Percentiles rank a stretch among this genome's conserved stretches.
phyloP scores from a whole-genome alignment of 2,888 invertebrate species.

The Cenopis cana region DNA sequence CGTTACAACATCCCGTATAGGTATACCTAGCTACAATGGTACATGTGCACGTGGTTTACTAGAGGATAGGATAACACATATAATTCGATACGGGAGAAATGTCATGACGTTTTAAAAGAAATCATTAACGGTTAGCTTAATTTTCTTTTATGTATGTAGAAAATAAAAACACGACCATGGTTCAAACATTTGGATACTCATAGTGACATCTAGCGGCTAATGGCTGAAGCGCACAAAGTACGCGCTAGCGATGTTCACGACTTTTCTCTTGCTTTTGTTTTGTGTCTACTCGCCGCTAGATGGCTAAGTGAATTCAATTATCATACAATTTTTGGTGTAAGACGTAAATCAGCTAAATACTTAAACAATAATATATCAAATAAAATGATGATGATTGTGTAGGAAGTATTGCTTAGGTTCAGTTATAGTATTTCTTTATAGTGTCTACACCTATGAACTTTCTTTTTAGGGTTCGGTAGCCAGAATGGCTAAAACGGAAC shows the following conservation, averaged over 20 bases:
- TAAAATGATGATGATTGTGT: no score
- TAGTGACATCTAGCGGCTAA: constrained; percentile 61
- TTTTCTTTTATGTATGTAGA: neutral
- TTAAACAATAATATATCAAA: no score
- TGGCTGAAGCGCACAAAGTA: constrained; percentile 45
- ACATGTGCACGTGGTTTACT: no score
- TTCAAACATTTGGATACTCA: constrained; percentile 26
- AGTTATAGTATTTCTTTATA: no score
- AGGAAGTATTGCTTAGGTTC: no score
- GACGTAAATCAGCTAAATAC: neutral
- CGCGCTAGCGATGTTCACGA: constrained; percentile 4
- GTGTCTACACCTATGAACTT: no score
- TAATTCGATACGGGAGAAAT: neutral
- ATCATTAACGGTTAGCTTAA: neutral
- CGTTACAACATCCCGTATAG: neutral
- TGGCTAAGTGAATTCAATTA: constrained; percentile 51
- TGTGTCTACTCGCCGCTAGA: constrained; percentile 56
- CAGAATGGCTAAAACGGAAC: no score
- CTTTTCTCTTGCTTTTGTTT: constrained; percentile 13
- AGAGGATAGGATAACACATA: constrained; percentile 13
- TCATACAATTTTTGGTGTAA: no score
- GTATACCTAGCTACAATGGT: no score
- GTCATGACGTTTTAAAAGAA: neutral
- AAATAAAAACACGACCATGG: neutral
- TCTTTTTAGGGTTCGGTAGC: no score